Base-by-base conservation (phyloP, 1,140 invertebrate genomes). In the Anagrus nilaparvatae region DNA sequence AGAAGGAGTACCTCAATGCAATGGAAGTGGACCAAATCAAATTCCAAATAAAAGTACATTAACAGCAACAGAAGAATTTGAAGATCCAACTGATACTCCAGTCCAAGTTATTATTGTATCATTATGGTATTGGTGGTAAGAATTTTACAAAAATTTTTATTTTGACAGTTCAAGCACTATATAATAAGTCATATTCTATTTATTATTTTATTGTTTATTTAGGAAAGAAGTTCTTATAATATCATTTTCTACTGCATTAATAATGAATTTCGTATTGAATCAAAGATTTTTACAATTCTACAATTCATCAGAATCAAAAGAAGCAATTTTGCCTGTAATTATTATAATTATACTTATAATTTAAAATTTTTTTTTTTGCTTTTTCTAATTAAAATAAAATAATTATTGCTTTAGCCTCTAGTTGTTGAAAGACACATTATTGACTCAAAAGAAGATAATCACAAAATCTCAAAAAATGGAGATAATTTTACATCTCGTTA, bases 61-160 rank as follows among this genome's bases (percentile, higher is more conserved):
- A 35, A 4, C 38, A 23, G 4, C 29, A 32, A 4, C 17, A 4
- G 31, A 29, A 29, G 43, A 46, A 23, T 37, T 38, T 28, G 43
- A 55, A 14, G 49, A 54, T 21, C 47, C 70, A 31, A 64, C 70
- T 25, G 67, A 72, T 47, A 71, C 65, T 16, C 64, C 70, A 18
- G 68, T 74, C 3, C 70, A 75, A 63, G 64, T 76, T 17, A 74
- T 80, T 14, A 73, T 76, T 28, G 74, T 77, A 21, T 84, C 82
- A 0, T 55, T 91, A 0, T 87, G 82, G 82, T 80, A 77, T 59
- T 88, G 82, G 78, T 89, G 86, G 77, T 78, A 64, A 56, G 70
- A 27, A 31, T 45, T 32, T 45, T 47, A 4, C 17, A 2, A 43
- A 40, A 39, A 28, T 45, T 13, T 23, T 40, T 30, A 2, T 30